These are phyloP conservation scores for Drosophila rhopaloa DNA, from an alignment of 1,140 invertebrate species.

Conservation along the genomic window DNA sequence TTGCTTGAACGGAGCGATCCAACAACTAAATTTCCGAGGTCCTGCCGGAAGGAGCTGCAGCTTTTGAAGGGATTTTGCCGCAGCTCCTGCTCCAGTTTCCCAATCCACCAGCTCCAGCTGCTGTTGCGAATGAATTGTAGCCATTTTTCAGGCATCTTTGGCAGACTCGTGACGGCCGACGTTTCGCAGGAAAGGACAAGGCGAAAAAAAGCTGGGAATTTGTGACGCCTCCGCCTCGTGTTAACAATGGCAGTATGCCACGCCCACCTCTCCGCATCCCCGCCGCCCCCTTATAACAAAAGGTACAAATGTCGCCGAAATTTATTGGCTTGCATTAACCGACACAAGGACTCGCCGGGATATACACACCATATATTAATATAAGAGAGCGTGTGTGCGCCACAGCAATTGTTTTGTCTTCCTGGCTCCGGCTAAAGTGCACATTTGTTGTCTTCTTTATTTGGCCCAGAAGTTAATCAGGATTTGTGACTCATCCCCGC, in stretches of 20 bases:
- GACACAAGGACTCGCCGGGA: conserved; percentile 46
- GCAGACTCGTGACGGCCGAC: conserved; percentile 41
- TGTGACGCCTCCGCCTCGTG: conserved; percentile 57
- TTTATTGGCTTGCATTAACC: conserved; percentile 78
- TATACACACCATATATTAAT: conserved; percentile 43
- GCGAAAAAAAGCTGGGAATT: conserved; percentile 57
- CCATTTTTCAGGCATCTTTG: conserved; percentile 78
- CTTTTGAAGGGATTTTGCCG: conserved; percentile 52
- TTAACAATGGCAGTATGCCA: conserved; percentile 67
- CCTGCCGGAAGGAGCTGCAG: conserved; percentile 49
- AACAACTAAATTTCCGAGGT: conserved; percentile 50
- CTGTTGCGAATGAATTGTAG: conserved; percentile 77
- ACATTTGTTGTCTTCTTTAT: conserved; percentile 64
- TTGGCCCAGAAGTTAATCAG: conserved; percentile 70
- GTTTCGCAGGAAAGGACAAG: conserved; percentile 46
- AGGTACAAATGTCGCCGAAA: conserved; percentile 79
- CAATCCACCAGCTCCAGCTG: conserved; percentile 10
- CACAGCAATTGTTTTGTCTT: conserved; percentile 73
- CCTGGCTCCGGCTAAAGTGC: conserved; percentile 51
- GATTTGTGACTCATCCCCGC: conserved; percentile 66
- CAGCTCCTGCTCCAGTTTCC: conserved; percentile 7
- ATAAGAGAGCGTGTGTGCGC: conserved; percentile 33
- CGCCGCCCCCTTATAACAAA: conserved; percentile 25
- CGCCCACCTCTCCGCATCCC: conserved; percentile 11
- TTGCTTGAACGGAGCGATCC: conserved; percentile 65